These are phyloP conservation scores for Fundulus diaphanus DNA, from an alignment of 2,797 vertebrate species.

Conservation along the genomic window DNA sequence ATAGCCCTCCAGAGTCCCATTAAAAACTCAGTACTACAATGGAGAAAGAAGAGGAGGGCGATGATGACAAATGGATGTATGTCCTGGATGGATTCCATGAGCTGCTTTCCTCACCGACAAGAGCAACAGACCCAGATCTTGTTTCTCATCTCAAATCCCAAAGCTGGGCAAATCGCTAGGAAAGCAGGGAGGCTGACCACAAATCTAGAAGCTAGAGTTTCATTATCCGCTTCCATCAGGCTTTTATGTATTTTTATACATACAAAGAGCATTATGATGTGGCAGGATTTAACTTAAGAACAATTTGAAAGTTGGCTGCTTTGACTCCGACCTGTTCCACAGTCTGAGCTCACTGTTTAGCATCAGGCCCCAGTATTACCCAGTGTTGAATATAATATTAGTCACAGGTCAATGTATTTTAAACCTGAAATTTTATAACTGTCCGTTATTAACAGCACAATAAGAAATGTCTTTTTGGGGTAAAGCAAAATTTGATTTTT, in stretches of 20 bases:
- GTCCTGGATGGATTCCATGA: constrained; percentile 76
- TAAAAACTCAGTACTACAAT: constrained; percentile 68
- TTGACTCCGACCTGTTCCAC: not conserved
- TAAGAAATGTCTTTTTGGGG: not conserved
- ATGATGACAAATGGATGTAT: constrained; percentile 80
- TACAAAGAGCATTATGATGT: constrained; percentile 1
- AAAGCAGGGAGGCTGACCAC: constrained; percentile 54
- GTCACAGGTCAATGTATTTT: not conserved
- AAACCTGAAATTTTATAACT: not conserved
- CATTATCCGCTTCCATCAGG: constrained; percentile 43
- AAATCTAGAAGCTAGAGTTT: constrained; percentile 58
- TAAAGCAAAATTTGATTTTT: not conserved
- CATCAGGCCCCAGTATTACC: constrained; percentile 1
- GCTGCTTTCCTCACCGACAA: constrained; percentile 44
- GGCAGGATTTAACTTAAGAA: constrained; percentile 12
- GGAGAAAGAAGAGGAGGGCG: constrained; percentile 60
- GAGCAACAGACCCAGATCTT: constrained; percentile 58
- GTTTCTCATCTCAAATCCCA: constrained; percentile 62
- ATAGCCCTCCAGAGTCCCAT: constrained; percentile 62
- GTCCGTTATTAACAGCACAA: not conserved
- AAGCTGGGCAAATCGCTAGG: constrained; percentile 40
- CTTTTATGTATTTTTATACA: constrained; percentile 44
- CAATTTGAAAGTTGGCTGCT: constrained; percentile 7
- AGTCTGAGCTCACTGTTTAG: constrained; percentile 5
- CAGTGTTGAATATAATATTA: not conserved